Evolutionary conservation across 2,797 vertebrate genomes (phyloP), one percentile per base, ranked within the genome.

Genomic region (Melanotaenia boesemani): DNA sequence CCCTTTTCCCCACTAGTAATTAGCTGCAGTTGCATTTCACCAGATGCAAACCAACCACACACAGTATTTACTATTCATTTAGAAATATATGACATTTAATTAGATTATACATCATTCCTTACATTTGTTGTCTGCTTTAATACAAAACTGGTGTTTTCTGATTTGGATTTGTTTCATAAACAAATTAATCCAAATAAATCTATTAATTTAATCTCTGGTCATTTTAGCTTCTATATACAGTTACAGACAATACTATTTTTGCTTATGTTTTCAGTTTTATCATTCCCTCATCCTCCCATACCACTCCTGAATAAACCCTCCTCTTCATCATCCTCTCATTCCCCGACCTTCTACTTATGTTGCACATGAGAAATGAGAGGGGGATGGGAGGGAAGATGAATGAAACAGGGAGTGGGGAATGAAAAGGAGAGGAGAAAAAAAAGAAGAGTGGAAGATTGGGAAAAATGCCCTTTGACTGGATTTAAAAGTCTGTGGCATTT

Each of bases 401-500:
- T 91, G 90, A 91, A 92, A 83, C 84, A 79, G 71, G 69, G 88
- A 91, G 84, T 77, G 84, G 79, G 82, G 79, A 90, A 88, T 91
- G 89, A 92, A 89, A 90, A 56, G 78, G 80, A 74, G 81, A 78
- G 72, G 58, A 32, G 9, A 30, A 28, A 54, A 30, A 54, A 63
- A 65, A 78, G 86, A 81, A 83, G 86, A 87, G 89, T 83, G 81
- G 73, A 91, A 88, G 88, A 90, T 92, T 86, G 86, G 87, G 88
- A 82, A 89, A 90, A 88, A 89, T 92, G 91, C 89, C 91, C 90
- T 92, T 90, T 91, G 89, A 93, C 92, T 92, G 91, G 87, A 90
- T 93, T 93, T 91, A 91, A 88, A 90, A 92, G 89, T 93, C 90
- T 90, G 89, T 86, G 91, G 91, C 92, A 93, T 94, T 94, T 94